These are phyloP conservation scores for Hippopotamus amphibius DNA, from an alignment of 2,113 vertebrate genomes.

Conservation along the genomic window DNA sequence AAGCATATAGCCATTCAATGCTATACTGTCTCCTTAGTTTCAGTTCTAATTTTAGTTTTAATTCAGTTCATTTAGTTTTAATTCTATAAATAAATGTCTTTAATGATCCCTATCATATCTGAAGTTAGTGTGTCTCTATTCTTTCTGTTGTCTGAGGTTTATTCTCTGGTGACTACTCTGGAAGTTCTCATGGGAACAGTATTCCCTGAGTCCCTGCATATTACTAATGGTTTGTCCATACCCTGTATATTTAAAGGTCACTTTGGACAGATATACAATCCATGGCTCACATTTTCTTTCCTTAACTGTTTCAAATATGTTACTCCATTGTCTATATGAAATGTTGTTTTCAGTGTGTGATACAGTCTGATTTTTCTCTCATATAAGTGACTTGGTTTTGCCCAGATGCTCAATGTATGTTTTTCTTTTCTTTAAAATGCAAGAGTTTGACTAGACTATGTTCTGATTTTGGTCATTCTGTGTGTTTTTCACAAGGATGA, in stretches of 20 bases:
- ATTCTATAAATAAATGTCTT: neutral
- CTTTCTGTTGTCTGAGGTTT: neutral
- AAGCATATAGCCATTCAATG: neutral
- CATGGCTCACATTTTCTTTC: neutral
- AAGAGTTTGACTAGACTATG: neutral
- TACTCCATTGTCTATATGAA: neutral
- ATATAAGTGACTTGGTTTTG: neutral
- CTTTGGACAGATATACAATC: neutral
- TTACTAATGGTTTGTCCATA: neutral
- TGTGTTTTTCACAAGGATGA: neutral
- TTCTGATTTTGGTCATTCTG: neutral
- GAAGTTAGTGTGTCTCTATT: neutral
- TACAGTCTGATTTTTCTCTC: neutral
- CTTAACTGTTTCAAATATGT: neutral
- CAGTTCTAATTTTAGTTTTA: neutral
- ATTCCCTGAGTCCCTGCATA: neutral
- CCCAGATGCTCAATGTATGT: neutral
- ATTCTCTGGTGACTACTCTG: neutral
- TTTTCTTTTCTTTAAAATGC: neutral
- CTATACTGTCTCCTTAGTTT: neutral
- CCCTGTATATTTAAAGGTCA: neutral
- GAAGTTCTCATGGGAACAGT: neutral
- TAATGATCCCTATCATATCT: neutral
- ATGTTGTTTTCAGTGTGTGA: neutral
- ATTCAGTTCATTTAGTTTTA: neutral